These are phyloP conservation scores for Ophioninae sp. DNA, from an alignment of 2,888 invertebrate genomes.

Conservation along the genomic window DNA sequence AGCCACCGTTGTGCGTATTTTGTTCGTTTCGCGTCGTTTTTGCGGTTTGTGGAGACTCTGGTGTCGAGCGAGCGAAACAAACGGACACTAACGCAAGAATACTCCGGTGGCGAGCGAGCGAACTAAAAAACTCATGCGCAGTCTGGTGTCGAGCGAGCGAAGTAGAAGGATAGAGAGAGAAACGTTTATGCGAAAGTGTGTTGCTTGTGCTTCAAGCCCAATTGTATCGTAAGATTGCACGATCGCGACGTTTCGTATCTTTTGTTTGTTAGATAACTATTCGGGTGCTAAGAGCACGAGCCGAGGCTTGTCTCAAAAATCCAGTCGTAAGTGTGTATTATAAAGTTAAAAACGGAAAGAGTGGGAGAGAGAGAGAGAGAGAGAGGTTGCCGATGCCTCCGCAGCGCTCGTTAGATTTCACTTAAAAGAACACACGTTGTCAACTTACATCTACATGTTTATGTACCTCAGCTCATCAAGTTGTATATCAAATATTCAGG, in stretches of 20 bases:
- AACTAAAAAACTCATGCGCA: conserved; percentile 28
- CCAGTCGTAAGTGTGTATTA: conserved; percentile 64
- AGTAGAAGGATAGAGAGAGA: conserved; percentile 2
- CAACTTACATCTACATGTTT: conserved; percentile 74
- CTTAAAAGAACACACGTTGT: conserved; percentile 65
- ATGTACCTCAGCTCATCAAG: conserved; percentile 78
- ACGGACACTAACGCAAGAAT: neutral
- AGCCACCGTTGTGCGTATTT: conserved; percentile 30
- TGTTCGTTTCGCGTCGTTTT: conserved; percentile 12
- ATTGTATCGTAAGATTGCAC: conserved; percentile 1
- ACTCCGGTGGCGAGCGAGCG: neutral
- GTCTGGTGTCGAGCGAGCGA: conserved; percentile 35
- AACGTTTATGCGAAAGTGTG: neutral
- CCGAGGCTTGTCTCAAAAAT: conserved; percentile 62
- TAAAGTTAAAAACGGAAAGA: conserved; percentile 11
- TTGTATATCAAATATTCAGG: conserved; percentile 78
- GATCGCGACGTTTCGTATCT: conserved; percentile 22
- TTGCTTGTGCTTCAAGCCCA: conserved; percentile 2
- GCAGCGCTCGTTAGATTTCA: conserved; percentile 58
- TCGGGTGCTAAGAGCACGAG: conserved; percentile 65
- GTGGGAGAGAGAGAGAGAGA: neutral
- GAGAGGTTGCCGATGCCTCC: conserved; percentile 46
- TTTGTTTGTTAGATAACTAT: conserved; percentile 47
- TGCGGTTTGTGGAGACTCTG: conserved; percentile 38
- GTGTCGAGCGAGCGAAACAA: conserved; percentile 24